Evolutionary conservation across 2,888 invertebrate genomes (phyloP).

Genomic region (Odontocerum albicorne): DNA sequence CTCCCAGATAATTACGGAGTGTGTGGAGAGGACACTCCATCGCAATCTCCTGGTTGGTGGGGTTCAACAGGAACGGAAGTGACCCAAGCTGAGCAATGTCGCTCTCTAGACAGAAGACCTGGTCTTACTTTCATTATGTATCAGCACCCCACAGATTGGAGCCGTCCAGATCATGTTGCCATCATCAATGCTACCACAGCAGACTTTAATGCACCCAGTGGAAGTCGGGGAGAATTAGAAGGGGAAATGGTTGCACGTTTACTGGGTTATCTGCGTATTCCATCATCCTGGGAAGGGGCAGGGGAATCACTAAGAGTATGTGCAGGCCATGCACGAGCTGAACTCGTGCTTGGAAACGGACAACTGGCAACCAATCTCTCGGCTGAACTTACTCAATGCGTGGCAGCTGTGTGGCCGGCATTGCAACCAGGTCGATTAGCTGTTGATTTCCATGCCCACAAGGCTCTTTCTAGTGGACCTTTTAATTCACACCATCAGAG

Average conservation of each 20-base stretch:
- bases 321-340: conserved; percentile 75
- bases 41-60: conserved; percentile 89
- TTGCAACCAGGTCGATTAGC: conserved; percentile 65
- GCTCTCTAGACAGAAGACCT: conserved; percentile 75
- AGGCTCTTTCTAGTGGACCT: conserved; percentile 58
- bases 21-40: conserved; percentile 83
- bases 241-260: conserved; percentile 75
- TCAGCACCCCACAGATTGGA: conserved; percentile 82
- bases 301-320: conserved; percentile 75
- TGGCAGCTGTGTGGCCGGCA: conserved; percentile 67
- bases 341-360: conserved; percentile 59
- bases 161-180: conserved; percentile 85
- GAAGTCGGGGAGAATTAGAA: conserved; percentile 66
- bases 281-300: conserved; percentile 68
- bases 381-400: conserved; percentile 71
- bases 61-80: conserved; percentile 80
- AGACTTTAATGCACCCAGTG: conserved; percentile 74
- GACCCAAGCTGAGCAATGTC: conserved; percentile 73
- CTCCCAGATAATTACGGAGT: conserved; percentile 73
- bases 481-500: conserved; percentile 70
- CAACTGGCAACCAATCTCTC: conserved; percentile 64
- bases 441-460: conserved; percentile 69
- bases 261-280: conserved; percentile 81
- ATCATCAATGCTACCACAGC: conserved; percentile 85
- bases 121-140: conserved; percentile 89